Base-by-base conservation (phyloP, 2,888 invertebrate species). In the Periphyllus acericola region DNA sequence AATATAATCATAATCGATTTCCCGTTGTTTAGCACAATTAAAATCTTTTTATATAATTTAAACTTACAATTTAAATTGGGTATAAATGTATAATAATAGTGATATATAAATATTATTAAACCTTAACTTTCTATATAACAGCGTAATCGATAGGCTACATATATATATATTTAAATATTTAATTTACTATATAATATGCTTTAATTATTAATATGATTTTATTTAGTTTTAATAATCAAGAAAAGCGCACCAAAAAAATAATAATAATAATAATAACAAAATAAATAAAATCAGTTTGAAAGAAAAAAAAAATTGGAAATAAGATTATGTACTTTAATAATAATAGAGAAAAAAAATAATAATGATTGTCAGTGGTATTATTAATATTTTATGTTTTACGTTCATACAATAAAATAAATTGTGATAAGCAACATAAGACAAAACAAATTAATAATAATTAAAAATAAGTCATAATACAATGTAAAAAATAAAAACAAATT, bases 121-220 rank as follows among this genome's bases (percentile, higher is more conserved):
- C 80, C 87, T 87, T 87, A 87, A 87, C 72, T 87, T 32, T 87
- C 80, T 87, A 87, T 87, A 87, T 87, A 87, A 87, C 87, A 87
- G 80, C 81, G 1, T 87, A 80, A 79, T 71, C 55, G 55, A 86
- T 55, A 86, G 79, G 86, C 86, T 86, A 86, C 85, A 83, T 55
- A 83, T 68, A 87, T 74, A 52, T 55, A 79, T 74, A 74, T 40
- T 36, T 83, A 32, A 75, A 32, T 79, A 60, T 71, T 60, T 52
- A 55, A 84, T 84, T 75, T 75, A 75, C 74, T 87, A 80, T 86
- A 86, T 80, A 87, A 87, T 87, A 66, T 80, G 55, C 32, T 74
- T 36, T 83, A 75, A 83, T 75, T 83, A 83, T 75, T 83, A 46
- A 46, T 46, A 60, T 40, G 46, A 71, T 83, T 75, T 74, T 83